Conservation (phyloP, 2,113 vertebrate genomes). For the Camelus dromedarius region DNA sequence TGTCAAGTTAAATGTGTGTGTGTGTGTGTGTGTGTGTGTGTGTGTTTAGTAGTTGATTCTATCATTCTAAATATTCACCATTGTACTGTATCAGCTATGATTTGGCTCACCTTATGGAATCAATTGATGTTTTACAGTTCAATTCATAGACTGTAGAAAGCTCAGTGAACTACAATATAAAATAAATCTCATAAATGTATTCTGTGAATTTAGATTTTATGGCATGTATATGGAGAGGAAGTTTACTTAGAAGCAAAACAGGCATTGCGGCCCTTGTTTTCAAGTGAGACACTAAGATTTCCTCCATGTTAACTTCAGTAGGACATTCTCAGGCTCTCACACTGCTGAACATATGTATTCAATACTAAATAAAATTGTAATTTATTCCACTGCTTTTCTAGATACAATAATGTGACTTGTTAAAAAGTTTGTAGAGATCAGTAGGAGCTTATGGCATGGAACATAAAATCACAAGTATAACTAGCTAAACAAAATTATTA, state of each 20-base stretch:
- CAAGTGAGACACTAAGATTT: constrained; percentile 17
- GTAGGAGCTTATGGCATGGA: background rate
- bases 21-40: background rate
- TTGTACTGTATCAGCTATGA: background rate
- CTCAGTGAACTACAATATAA: background rate
- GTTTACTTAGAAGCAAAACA: constrained; percentile 34
- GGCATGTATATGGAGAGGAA: constrained; percentile 37
- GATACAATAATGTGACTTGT: background rate
- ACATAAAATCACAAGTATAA: background rate
- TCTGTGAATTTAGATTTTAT: constrained; percentile 51
- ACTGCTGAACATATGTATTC: constrained; percentile 53
- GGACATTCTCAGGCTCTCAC: background rate
- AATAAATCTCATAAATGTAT: background rate
- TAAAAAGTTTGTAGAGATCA: background rate
- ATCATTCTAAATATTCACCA: background rate
- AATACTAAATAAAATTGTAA: constrained; percentile 61
- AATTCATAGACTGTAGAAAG: background rate
- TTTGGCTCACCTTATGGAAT: background rate
- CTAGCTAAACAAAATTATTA: background rate
- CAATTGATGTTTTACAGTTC: background rate
- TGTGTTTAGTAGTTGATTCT: background rate
- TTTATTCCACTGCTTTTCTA: background rate
- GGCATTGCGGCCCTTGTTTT: constrained; percentile 58
- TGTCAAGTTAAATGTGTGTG: background rate
- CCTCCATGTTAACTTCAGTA: background rate